Evolutionary conservation across 2,888 invertebrate species (phyloP).

Genomic region (Polyploca ridens): DNA sequence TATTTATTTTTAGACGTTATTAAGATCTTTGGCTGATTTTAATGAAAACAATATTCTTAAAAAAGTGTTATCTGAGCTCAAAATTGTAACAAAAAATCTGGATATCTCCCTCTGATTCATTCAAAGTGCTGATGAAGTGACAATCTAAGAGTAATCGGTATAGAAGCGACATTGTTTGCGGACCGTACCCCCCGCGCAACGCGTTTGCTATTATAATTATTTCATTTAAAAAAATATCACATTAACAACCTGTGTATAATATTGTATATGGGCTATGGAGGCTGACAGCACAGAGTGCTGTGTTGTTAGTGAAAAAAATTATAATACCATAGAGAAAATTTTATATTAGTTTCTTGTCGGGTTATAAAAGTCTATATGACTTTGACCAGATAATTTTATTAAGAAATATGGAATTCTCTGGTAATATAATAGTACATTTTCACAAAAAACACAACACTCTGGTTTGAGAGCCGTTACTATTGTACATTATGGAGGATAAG

Average conservation of each 20-base stretch:
- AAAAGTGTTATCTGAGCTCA: conserved; percentile 4
- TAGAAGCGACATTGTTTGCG: conserved; percentile 33
- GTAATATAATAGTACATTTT: neutral
- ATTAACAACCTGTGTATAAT: conserved; percentile 71
- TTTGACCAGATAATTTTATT: too few species aligned
- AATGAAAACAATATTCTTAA: neutral
- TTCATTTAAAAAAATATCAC: conserved; percentile 66
- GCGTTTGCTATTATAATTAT: conserved; percentile 48
- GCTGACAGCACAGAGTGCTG: conserved; percentile 53
- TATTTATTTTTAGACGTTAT: neutral
- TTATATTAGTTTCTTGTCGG: too few species aligned
- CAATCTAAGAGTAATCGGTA: conserved; percentile 55
- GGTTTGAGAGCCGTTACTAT: conserved; percentile 54
- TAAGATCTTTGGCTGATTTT: neutral
- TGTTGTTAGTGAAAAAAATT: conserved; percentile 37
- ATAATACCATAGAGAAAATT: conserved; percentile 13
- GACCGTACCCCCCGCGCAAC: conserved; percentile 50
- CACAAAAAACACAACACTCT: conserved; percentile 60
- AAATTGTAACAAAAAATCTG: conserved; percentile 2
- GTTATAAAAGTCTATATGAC: too few species aligned
- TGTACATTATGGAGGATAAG: conserved; percentile 78
- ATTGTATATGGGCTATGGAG: conserved; percentile 79
- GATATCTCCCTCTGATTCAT: conserved; percentile 50
- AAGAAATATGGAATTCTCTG: neutral
- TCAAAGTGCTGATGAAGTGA: conserved; percentile 59